Evolutionary conservation across 2,113 vertebrate species (phyloP), one percentile per base, ranked within the genome.

Genomic region (Taxidea taxus): DNA sequence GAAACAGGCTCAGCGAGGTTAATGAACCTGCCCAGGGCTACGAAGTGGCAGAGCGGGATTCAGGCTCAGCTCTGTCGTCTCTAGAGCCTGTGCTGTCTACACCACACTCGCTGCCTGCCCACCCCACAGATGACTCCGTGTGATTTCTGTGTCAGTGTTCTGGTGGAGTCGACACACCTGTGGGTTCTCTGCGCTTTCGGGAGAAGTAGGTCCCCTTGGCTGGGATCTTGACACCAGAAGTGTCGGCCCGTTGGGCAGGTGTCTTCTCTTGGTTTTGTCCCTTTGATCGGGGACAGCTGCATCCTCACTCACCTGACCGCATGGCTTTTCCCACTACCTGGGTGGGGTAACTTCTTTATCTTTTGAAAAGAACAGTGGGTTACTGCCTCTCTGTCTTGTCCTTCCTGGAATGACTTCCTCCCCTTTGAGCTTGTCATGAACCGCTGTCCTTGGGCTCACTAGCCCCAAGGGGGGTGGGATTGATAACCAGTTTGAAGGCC

Each of bases 71-170:
- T 8, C 87, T n/a, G 39, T 16, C 12, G 1, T 75, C 25, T 20
- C 42, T 29, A 1, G 20, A 37, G 47, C 11, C 75, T 10, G 66
- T 2, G 3, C 31, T 62, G 5, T 68, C 25, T 77, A 56, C 7
- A 0, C 62, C 7, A 0, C 9, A 2, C 51, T 37, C 2, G 2
- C 62, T 25, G 37, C 21, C 21, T n/a, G 0, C n/a, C 31, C 8
- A 1, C 6, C 8, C 54, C 15, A 2, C 2, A 4, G 66, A 31
- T 12, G n/a, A 10, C 27, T 60, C 29, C 2, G 4, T 27, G n/a
- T 49, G 84, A 51, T 42, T 70, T 83, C 62, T 78, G 78, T 86
- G 72, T 80, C 23, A 20, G 13, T 18, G 42, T 54, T 70, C 49
- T 37, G 14, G 54, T 29, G 34, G n/a, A 27, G 68, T 47, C 1